Conservation (phyloP, 1,140 invertebrate genomes). For the Drosophila littoralis region DNA sequence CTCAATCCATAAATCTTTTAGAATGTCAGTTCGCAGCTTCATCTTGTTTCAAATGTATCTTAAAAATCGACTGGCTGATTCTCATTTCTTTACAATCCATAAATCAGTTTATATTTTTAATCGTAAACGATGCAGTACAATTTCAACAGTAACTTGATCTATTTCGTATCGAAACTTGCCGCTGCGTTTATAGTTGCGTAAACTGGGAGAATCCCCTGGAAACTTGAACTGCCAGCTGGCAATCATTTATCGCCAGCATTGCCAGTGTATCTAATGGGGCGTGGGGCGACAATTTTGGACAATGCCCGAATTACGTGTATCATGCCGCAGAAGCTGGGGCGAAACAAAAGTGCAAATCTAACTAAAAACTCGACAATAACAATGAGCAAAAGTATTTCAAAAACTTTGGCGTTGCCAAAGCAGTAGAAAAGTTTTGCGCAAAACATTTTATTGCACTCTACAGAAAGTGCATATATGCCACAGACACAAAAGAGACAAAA, state of each 20-base stretch:
- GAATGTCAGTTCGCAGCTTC: too few species aligned
- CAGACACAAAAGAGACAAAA: constrained; percentile 36
- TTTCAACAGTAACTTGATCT: constrained; percentile 1
- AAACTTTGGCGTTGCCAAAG: constrained; percentile 54
- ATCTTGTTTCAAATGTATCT: too few species aligned
- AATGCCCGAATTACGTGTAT: constrained; percentile 32
- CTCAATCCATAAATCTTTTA: too few species aligned
- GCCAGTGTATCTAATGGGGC: constrained; percentile 59
- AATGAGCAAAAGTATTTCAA: constrained; percentile 66
- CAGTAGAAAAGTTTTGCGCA: constrained; percentile 69
- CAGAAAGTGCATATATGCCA: constrained; percentile 65
- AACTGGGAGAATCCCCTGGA: constrained; percentile 26
- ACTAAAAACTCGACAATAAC: constrained; percentile 67
- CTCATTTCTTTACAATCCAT: neutral
- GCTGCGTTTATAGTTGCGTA: constrained; percentile 3
- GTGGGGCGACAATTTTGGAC: constrained; percentile 55
- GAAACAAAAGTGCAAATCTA: constrained; percentile 69
- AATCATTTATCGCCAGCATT: constrained; percentile 63
- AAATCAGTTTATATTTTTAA: constrained; percentile 3
- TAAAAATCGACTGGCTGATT: neutral
- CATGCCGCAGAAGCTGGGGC: constrained; percentile 32
- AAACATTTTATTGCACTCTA: constrained; percentile 81
- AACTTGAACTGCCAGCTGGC: constrained; percentile 59
- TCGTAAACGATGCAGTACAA: neutral
- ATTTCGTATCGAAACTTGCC: constrained; percentile 1